Base-by-base conservation (phyloP, 2,888 invertebrate genomes). In the Apotomis capreana region DNA sequence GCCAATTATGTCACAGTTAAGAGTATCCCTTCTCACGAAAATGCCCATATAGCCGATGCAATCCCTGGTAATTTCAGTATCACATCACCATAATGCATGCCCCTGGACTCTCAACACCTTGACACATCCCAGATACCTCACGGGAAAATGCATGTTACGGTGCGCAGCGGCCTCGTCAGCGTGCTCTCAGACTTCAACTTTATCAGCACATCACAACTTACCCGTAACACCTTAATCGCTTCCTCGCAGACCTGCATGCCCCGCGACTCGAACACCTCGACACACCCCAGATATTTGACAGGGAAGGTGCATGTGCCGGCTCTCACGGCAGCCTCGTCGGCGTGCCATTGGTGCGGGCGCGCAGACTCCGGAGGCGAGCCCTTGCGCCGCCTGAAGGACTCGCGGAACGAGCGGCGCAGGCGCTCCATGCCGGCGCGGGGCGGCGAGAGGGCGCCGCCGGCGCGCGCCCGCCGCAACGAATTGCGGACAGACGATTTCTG, bases 161-260 rank as follows among this genome's bases (percentile, higher is more conserved):
- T 2, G 26, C 26, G 26, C 26, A 2, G 26, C 26, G 2, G 2
- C 26, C 26, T 26, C 26, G 26, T 26, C 26, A 2, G 26, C 26
- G 26, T 26, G 26, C 26, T 26, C 26, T 26, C 26, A 2, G 1
- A 26, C 2, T 26, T 26, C 26, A 1, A 26, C 2, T 2, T 26
- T 2, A 26, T 26, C 26, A 2, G 1, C 26, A 26, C 26, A 26
- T 26, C 26, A 26, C 26, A 26, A 94, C 96, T 95, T 90, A 98
- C 98, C 94, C 98, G 95, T 76, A 99, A 95, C 78, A 98, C 97
- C 94, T 99, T 99, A 76, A 99, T 95, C 65, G 99, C 99, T 90
- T 99, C 99, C 90, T 99, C 99, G 94, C 99, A 99, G 74, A 99
- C 98, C 93, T 99, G 98, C 99, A 99, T 99, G 64, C 99, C 99